Conservation (phyloP, 2,797 vertebrate species). For the Hippopotamyrus pictus region DNA sequence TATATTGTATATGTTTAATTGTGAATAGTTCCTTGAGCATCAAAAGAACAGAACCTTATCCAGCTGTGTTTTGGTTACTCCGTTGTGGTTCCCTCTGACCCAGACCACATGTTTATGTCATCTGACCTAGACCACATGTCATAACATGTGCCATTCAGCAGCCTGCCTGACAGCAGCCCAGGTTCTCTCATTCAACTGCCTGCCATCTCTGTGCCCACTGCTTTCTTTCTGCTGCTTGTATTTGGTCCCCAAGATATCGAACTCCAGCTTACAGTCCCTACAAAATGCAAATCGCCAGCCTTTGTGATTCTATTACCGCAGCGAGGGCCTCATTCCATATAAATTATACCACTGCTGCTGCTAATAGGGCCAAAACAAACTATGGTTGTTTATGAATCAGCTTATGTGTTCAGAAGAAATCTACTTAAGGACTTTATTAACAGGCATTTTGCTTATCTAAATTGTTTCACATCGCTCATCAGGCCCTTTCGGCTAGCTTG, state of each 20-base stretch:
- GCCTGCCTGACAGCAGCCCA: not conserved
- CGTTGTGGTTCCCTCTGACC: not conserved
- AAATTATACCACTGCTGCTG: slow-evolving; percentile 14
- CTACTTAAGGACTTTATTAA: slow-evolving; percentile 39
- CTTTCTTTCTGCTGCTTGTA: not conserved
- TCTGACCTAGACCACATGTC: not conserved
- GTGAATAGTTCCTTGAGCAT: not conserved
- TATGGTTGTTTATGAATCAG: slow-evolving; percentile 50
- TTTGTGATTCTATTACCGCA: slow-evolving; percentile 11
- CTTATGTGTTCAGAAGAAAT: slow-evolving; percentile 48
- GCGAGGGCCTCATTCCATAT: slow-evolving; percentile 12
- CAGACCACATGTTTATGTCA: not conserved
- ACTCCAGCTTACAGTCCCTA: not conserved
- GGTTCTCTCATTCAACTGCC: not conserved
- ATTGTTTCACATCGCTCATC: slow-evolving; percentile 45
- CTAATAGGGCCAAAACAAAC: slow-evolving; percentile 43
- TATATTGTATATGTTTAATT: not conserved
- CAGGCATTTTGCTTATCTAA: slow-evolving; percentile 33
- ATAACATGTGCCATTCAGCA: not conserved
- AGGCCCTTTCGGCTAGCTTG: not conserved
- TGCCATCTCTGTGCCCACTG: not conserved
- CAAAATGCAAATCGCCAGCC: not conserved
- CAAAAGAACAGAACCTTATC: not conserved
- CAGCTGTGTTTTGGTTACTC: not conserved
- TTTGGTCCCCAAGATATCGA: slow-evolving; percentile 9